Conservation (phyloP, 2,113 vertebrate genomes). For the Percopsis transmontana region DNA sequence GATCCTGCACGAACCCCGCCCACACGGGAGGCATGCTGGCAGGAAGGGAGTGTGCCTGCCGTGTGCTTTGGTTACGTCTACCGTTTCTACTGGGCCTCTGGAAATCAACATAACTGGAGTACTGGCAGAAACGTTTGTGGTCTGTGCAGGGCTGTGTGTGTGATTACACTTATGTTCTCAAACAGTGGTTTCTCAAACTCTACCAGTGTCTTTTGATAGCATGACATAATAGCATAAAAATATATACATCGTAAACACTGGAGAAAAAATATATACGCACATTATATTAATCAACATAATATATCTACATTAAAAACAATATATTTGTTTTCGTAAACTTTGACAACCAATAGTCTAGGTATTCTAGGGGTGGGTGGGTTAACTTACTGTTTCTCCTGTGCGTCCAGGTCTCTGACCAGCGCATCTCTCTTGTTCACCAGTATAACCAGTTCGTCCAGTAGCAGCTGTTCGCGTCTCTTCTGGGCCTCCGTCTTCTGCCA, state of each 20-base stretch:
- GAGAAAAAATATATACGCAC: too few species aligned
- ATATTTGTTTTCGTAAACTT: too few species aligned
- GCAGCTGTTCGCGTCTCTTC: slow-evolving; percentile 93
- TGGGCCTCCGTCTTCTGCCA: slow-evolving; percentile 99
- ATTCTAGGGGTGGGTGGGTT: not conserved
- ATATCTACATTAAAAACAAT: too few species aligned
- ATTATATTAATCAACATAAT: too few species aligned
- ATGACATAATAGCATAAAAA: too few species aligned
- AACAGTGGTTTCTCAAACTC: too few species aligned
- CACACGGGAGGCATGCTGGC: slow-evolving; percentile 28
- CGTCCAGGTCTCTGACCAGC: slow-evolving; percentile 93
- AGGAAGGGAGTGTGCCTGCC: not conserved
- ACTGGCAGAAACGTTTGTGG: slow-evolving; percentile 1
- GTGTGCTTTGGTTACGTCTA: slow-evolving; percentile 2
- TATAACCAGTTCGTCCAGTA: slow-evolving; percentile 95
- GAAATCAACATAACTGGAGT: slow-evolving; percentile 2
- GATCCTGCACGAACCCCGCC: slow-evolving; percentile 16
- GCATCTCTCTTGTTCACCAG: slow-evolving; percentile 96
- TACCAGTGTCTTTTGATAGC: too few species aligned
- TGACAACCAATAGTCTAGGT: not conserved
- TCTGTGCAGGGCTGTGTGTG: too few species aligned
- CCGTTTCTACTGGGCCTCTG: not conserved
- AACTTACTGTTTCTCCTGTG: slow-evolving; percentile 94
- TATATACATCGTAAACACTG: too few species aligned
- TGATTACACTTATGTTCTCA: too few species aligned